Percentiles rank a stretch among this genome's conserved stretches.
phyloP scores from a whole-genome alignment of 2,888 invertebrate species.

The Nymphalis urticae region DNA sequence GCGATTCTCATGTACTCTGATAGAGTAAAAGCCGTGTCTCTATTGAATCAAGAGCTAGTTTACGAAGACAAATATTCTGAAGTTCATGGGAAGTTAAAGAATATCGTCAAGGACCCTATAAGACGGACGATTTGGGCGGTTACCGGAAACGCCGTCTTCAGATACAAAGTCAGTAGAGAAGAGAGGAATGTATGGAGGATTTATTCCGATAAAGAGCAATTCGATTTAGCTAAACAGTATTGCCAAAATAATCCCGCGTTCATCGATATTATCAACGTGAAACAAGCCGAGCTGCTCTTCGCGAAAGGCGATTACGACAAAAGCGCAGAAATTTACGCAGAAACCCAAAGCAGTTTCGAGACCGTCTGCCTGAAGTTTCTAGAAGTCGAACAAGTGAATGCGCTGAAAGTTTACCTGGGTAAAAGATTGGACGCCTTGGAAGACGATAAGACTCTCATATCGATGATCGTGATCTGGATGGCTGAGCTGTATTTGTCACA shows the following conservation, averaged over 20 bases:
- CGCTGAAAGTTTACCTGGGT: constrained; percentile 93
- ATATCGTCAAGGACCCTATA: constrained; percentile 89
- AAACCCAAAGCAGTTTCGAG: constrained; percentile 96
- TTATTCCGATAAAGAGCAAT: constrained; percentile 92
- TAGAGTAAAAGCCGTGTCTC: constrained; percentile 90
- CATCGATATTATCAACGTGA: constrained; percentile 91
- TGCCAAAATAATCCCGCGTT: constrained; percentile 90
- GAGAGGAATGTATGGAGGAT: constrained; percentile 94
- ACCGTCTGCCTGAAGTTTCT: constrained; percentile 96
- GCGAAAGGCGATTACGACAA: constrained; percentile 88
- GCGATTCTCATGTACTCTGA: constrained; percentile 91
- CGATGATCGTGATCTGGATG: constrained; percentile 97
- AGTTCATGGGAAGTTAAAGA: constrained; percentile 89
- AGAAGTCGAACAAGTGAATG: constrained; percentile 89
- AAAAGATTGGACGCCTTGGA: constrained; percentile 89
- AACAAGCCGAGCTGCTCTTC: constrained; percentile 94
- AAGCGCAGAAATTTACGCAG: constrained; percentile 94
- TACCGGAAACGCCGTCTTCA: constrained; percentile 91
- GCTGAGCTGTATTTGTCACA: constrained; percentile 95
- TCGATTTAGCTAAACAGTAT: constrained; percentile 92
- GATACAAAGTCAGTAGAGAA: constrained; percentile 91
- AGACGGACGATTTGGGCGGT: constrained; percentile 92
- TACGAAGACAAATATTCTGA: constrained; percentile 93
- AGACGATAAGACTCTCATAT: constrained; percentile 92
- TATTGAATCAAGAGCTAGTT: constrained; percentile 91